Base-by-base conservation (phyloP, 2,113 vertebrate species). In the Peromyscus polionotus region DNA sequence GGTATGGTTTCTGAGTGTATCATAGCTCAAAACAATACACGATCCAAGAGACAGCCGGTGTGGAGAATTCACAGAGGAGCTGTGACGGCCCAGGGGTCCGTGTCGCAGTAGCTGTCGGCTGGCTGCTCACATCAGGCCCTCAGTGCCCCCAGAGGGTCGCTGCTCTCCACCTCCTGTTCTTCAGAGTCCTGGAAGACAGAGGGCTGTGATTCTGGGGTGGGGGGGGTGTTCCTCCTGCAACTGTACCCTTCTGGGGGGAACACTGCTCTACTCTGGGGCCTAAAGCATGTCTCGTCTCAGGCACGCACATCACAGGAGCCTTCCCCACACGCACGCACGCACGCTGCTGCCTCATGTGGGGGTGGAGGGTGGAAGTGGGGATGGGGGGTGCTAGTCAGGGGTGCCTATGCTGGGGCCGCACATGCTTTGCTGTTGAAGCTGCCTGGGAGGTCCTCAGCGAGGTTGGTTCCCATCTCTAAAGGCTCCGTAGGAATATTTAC, bases 161-260 rank as follows among this genome's bases (percentile, higher is more conserved):
- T 93, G 48, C 95, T 97, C 61, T 98, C 98, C 92, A 98, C 97
- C 72, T 98, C 98, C 39, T 97, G 98, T 45, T 98, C 98, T 2
- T 98, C 98, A 0, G 96, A 94, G 48, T 98, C 98, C 99, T 99
- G 11, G 68, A 96, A 98, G 90, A 95, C 79, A 96, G 84, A 95
- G 75, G 33, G 20, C 28, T 6, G 26, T 73, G 72, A 94, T 5
- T 9, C 33, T 9, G 0, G 4, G 39, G 33, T 22, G 42, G 4
- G 39, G 54, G 0, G 0, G 20, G 0, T 17, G 3, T 0, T 1
- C 1, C 54, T 85, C 3, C 31, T 6, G 59, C 61, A 63, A 7
- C 14, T 0, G 14, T 8, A 7, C 36, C 48, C 51, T 39, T 14
- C 8, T 4, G 16, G 65, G 28, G 4, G 2, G 5, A 24, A 31